Evolutionary conservation across 1,140 invertebrate genomes (phyloP), one percentile per base, ranked within the genome.

Genomic region (Diabrotica virgifera): DNA sequence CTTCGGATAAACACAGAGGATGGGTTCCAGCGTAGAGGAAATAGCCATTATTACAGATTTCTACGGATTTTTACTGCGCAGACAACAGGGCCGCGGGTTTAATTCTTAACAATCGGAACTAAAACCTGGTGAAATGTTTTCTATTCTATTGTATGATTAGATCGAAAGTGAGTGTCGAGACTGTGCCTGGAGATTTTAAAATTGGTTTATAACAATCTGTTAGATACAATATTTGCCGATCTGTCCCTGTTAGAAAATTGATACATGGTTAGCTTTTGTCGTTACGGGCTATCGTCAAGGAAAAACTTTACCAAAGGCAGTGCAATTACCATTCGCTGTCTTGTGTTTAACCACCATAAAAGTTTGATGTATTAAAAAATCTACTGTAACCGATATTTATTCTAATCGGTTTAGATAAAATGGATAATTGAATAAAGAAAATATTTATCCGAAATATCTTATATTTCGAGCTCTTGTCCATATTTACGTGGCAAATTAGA

Each of bases 61-160:
- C 40, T 46, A 46, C 2, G 40, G 40, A 46, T 46, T 46, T 46
- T 46, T 46, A 10, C 40, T 46, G 8, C 40, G n/a, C n/a, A 46
- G 40, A 46, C 40, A 46, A 46, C 40, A 46, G 40, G 6, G 40
- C 40, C 40, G 40, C 40, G 40, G 40, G 40, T 10, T 10, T n/a
- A 46, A 46, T 46, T 46, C 40, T 46, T 46, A 46, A 46, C 40
- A 46, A 46, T 46, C 40, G n/a, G 40, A 46, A 46, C n/a, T n/a
- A 8, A n/a, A 46, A 46, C 8, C n/a, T 46, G 8, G 40, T n/a
- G 40, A 46, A 46, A 46, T 46, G n/a, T 46, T 46, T 46, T 46
- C 40, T 46, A 46, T 46, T 46, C 40, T 46, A 46, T 46, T 46
- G 40, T 46, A n/a, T 46, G 40, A 46, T 46, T 46, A 46, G 8